Evolutionary conservation across 2,113 vertebrate species (phyloP).

Genomic region (Solenodon paradoxus): DNA sequence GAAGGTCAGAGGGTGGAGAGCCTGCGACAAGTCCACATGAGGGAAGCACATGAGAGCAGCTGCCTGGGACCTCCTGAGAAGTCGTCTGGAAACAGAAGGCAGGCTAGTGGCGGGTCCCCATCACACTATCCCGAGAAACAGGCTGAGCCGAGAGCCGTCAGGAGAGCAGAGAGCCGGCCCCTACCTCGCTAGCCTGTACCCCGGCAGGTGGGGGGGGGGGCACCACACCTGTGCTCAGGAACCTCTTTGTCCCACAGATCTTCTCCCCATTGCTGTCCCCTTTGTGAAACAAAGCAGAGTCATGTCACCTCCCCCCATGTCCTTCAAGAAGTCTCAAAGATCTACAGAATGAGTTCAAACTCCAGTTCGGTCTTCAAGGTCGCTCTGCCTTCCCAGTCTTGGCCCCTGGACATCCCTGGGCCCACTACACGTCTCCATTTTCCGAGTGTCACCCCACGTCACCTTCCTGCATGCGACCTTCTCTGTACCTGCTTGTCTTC

Average conservation of each 20-base stretch:
- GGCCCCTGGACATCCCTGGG: not conserved
- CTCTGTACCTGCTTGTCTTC: not conserved
- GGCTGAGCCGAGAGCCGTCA: not conserved
- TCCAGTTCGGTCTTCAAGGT: no score
- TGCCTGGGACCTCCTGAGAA: not conserved
- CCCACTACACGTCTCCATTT: fast-evolving
- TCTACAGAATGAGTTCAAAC: not conserved
- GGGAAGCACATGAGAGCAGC: not conserved
- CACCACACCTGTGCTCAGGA: not conserved
- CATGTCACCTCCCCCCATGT: not conserved
- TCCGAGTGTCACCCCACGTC: fast-evolving
- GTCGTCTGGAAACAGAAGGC: not conserved
- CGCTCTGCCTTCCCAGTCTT: not conserved
- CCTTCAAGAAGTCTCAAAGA: not conserved
- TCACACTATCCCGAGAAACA: no score
- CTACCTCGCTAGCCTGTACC: fast-evolving
- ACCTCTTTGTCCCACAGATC: no score
- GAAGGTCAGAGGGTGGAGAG: not conserved
- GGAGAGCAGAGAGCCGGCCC: not conserved
- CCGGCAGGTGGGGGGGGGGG: no score
- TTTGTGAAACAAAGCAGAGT: not conserved
- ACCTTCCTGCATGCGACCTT: not conserved
- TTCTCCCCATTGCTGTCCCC: not conserved
- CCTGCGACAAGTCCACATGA: not conserved
- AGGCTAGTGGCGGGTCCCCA: not conserved